Conservation (phyloP, 1,140 invertebrate species). For the Atta texana region DNA sequence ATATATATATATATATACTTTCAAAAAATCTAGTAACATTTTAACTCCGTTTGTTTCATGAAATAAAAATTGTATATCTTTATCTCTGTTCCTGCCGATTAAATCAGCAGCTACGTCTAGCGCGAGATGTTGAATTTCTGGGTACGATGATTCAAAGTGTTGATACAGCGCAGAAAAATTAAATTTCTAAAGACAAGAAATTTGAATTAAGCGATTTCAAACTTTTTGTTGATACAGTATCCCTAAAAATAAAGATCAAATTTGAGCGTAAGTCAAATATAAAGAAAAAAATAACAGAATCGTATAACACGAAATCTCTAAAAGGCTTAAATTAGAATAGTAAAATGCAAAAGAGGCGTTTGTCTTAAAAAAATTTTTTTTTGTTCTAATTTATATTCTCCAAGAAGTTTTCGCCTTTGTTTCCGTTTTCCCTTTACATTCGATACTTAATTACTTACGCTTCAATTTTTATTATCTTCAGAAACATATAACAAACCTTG, state of each 20-base stretch:
- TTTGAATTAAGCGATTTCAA: neutral
- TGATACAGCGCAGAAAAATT: slow-evolving; percentile 76
- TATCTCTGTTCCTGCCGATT: slow-evolving; percentile 75
- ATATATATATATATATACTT: slow-evolving; percentile 77
- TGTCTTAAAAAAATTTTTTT: no score
- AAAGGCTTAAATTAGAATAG: no score
- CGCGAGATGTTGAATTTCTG: slow-evolving; percentile 78
- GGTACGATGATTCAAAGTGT: slow-evolving; percentile 76
- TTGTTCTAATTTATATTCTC: no score
- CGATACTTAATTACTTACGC: no score
- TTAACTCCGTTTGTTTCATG: slow-evolving; percentile 75
- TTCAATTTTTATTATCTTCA: no score
- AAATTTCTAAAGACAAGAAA: slow-evolving; percentile 74
- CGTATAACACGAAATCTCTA: no score
- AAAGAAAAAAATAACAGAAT: no score
- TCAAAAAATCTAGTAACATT: slow-evolving; percentile 77
- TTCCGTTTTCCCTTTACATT: no score
- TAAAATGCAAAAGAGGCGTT: no score
- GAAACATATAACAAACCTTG: slow-evolving; percentile 44
- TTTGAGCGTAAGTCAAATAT: no score
- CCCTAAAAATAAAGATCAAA: no score
- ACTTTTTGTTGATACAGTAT: neutral
- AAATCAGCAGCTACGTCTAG: slow-evolving; percentile 76
- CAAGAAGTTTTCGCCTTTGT: no score
- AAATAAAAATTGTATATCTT: slow-evolving; percentile 78